Percentiles rank a stretch among this genome's conserved stretches.
Evolutionary conservation across 1,140 invertebrate species (phyloP).

Genomic region (Drosophila grimshawi): DNA sequence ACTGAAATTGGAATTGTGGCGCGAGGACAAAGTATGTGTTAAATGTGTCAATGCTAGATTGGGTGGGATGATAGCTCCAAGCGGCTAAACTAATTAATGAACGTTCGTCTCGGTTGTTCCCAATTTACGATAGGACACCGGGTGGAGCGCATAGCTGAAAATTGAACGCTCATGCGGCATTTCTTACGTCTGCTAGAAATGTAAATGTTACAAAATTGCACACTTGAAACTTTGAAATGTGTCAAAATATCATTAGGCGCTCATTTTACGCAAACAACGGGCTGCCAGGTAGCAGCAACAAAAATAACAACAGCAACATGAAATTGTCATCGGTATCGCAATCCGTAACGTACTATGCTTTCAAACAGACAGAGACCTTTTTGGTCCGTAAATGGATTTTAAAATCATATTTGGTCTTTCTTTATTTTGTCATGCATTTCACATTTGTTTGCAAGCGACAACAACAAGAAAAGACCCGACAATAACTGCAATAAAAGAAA

Average conservation of each 20-base stretch:
- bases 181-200: constrained; percentile 44
- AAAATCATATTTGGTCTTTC: constrained; percentile 48
- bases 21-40: constrained; percentile 6
- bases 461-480: constrained; percentile 10
- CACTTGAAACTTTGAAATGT: constrained; percentile 61
- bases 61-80: constrained; percentile 27
- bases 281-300: constrained; percentile 12
- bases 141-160: constrained; percentile 20
- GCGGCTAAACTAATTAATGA: constrained; percentile 20
- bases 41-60: constrained; percentile 72
- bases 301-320: constrained; percentile 12
- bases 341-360: constrained; percentile 50
- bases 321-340: constrained; percentile 46
- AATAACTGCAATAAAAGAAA: constrained; percentile 28
- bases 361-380: constrained; percentile 26
- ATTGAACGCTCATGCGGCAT: constrained; percentile 34
- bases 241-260: constrained; percentile 54
- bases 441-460: constrained; percentile 17
- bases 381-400: constrained; percentile 49
- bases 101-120: constrained; percentile 1
- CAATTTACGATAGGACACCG: constrained; percentile 19
- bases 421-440: constrained; percentile 36
- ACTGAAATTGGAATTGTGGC: constrained; percentile 40
- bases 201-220: constrained; percentile 66
- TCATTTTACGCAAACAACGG: constrained; percentile 56